Conservation (phyloP, 2,113 vertebrate genomes). For the Pteruthius melanotis region DNA sequence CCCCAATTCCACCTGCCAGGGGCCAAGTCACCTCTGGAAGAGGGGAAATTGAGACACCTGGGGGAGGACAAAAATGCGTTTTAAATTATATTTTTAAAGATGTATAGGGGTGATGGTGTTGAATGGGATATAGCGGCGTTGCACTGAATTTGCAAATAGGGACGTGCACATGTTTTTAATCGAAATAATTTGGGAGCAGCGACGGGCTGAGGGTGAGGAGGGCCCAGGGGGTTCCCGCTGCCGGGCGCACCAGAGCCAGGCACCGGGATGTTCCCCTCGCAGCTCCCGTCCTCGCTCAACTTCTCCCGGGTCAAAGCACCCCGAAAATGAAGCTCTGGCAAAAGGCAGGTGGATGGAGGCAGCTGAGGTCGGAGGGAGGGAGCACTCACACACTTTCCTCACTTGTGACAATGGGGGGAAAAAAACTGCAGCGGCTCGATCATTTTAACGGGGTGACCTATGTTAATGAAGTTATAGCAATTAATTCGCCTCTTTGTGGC, state of each 20-base stretch:
- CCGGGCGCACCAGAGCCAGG: background rate
- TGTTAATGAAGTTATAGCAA: conserved; percentile 75
- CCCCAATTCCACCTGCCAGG: background rate
- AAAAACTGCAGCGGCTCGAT: conserved; percentile 34
- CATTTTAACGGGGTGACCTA: conserved; percentile 68
- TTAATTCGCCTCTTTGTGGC: conserved; percentile 73
- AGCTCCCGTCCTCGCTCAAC: background rate
- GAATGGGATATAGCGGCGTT: background rate
- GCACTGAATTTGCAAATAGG: accelerated
- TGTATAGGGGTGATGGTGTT: accelerated
- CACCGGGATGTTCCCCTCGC: background rate
- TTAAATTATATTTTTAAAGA: background rate
- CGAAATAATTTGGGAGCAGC: background rate
- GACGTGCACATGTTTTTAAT: background rate
- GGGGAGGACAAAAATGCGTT: accelerated
- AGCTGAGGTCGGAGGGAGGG: background rate
- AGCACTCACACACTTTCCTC: conserved; percentile 8
- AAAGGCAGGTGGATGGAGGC: background rate
- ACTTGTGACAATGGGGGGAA: background rate
- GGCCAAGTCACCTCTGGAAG: background rate
- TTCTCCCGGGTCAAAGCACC: background rate
- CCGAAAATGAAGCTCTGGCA: background rate
- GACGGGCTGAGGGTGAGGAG: background rate
- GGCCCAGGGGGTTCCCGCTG: background rate
- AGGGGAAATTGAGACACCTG: background rate